phyloP scores from a whole-genome alignment of 2,888 invertebrate genomes.

The Prosapia bicincta region DNA sequence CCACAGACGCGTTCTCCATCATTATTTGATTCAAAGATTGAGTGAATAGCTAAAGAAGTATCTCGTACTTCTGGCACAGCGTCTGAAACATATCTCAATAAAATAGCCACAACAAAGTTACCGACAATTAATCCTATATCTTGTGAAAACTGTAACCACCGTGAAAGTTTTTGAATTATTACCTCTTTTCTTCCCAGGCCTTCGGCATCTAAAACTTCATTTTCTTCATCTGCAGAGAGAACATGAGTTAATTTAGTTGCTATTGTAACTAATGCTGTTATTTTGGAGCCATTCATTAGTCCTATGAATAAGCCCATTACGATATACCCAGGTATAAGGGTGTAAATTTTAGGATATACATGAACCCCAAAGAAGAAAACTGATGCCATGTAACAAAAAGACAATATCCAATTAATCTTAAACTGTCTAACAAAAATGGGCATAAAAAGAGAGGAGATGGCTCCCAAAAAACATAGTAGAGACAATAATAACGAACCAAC shows the following conservation, averaged over 20 bases:
- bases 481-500: slow-evolving; percentile 61
- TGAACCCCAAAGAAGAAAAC: slow-evolving; percentile 60
- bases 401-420: slow-evolving; percentile 46
- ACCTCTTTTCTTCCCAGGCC: slow-evolving; percentile 34
- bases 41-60: slow-evolving; percentile 44
- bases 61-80: slow-evolving; percentile 26
- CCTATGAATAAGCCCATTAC: slow-evolving; percentile 56
- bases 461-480: slow-evolving; percentile 58
- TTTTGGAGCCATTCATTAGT: slow-evolving; percentile 40
- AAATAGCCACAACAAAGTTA: slow-evolving; percentile 51
- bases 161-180: slow-evolving; percentile 50
- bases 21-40: slow-evolving; percentile 53
- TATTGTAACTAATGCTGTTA: slow-evolving; percentile 49
- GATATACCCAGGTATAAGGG: slow-evolving; percentile 53
- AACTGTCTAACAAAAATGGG: slow-evolving; percentile 53
- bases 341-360: slow-evolving; percentile 52
- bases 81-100: slow-evolving; percentile 46
- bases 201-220: slow-evolving; percentile 40
- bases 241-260: slow-evolving; percentile 48
- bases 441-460: slow-evolving; percentile 53
- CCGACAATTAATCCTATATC: slow-evolving; percentile 57
- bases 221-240: slow-evolving; percentile 49
- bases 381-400: slow-evolving; percentile 53
- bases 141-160: slow-evolving; percentile 55
- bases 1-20: slow-evolving; percentile 57